Conservation (phyloP, 2,113 vertebrate species). For the Neopipo cinnamomea region DNA sequence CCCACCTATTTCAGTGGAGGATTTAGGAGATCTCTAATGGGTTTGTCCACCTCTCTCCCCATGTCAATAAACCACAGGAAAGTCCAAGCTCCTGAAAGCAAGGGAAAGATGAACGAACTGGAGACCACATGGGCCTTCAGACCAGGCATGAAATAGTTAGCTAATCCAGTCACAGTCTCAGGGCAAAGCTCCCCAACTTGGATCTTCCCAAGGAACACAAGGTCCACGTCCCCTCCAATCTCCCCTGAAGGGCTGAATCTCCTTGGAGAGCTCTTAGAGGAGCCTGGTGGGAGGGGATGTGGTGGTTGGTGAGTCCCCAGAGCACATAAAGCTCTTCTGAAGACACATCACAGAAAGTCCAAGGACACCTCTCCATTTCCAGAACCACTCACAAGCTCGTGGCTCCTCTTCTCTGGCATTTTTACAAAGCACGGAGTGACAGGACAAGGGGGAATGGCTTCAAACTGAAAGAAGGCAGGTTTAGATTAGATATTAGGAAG, state of each 20-base stretch:
- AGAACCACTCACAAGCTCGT: background rate
- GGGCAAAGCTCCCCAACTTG: no score
- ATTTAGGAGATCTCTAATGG: background rate
- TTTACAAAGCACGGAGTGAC: background rate
- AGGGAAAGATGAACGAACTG: background rate
- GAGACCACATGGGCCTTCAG: background rate
- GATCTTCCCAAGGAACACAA: background rate
- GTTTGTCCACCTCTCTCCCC: background rate
- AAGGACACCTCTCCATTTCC: background rate
- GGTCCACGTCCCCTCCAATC: background rate
- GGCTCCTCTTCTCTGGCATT: background rate
- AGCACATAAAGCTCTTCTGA: background rate
- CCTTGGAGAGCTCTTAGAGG: background rate
- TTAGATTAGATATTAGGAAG: background rate
- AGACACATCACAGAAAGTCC: background rate
- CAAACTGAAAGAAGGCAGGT: background rate
- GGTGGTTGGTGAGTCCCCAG: background rate
- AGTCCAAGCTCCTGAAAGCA: background rate
- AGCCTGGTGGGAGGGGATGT: background rate
- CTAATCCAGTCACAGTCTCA: fast-evolving
- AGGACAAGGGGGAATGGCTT: background rate
- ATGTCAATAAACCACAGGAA: background rate
- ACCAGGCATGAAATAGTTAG: background rate
- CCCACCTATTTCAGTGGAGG: background rate
- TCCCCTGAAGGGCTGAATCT: background rate